Base-by-base conservation (phyloP, 1,140 invertebrate genomes). In the Drosophila murphyi region DNA sequence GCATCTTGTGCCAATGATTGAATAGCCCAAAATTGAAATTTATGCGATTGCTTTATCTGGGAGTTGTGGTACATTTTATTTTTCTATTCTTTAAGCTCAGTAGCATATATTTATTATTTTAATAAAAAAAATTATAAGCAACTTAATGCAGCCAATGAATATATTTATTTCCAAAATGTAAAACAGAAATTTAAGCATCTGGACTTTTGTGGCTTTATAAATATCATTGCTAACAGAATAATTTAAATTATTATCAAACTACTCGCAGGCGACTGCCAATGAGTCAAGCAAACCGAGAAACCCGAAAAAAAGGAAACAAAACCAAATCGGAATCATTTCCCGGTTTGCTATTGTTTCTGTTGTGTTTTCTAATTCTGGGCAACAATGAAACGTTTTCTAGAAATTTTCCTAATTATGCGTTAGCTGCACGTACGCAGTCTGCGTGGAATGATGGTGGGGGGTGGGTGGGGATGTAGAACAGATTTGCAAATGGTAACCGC, bases 401-500 rank as follows among this genome's bases (percentile, higher is more conserved):
- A 69, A 81, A 86, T 87, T 87, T 86, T 78, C 78, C 82, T 85
- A 85, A 85, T 85, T 86, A 81, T 86, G 82, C 82, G 82, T 86
- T 85, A 69, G 77, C 73, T 83, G 81, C 81, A 83, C 82, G 81
- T 83, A 77, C 81, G 61, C 4, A 6, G 31, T 35, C 12, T 41
- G 31, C 45, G 48, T 32, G 29, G 54, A 48, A 41, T 32, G 28
- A 35, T 39, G 29, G 5, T 5, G 3, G 31, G 12, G 0, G 35
- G 37, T 0, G 12, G 7, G 31, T 10, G 35, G 10, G 2, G 31
- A 31, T 43, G 20, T 20, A 10, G 34, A 65, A 67, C 64, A 68
- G 63, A 73, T 73, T 73, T 73, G 63, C 48, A 68, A 73, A 72
- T 72, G 52, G n/a, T 43, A 3, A 47, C 43, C 41, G 31, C 8